Conservation (phyloP, 2,888 invertebrate species). For the Rosalia funebris region DNA sequence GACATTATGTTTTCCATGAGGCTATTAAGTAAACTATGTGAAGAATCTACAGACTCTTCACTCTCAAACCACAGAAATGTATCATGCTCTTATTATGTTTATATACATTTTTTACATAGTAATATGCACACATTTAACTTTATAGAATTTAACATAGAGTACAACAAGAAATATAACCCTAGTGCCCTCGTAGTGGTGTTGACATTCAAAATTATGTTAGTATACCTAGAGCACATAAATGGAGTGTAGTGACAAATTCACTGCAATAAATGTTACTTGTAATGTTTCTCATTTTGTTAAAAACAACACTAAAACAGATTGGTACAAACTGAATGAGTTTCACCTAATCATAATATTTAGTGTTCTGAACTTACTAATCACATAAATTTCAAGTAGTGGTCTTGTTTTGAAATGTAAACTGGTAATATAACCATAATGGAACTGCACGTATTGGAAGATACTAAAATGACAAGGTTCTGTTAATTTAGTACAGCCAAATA, state of each 20-base stretch:
- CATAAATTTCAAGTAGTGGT: too few species aligned
- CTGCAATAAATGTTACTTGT: not conserved
- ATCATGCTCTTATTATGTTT: constrained; percentile 27
- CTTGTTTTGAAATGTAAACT: constrained; percentile 16
- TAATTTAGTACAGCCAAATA: constrained; percentile 20
- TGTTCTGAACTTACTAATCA: too few species aligned
- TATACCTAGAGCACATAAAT: constrained; percentile 14
- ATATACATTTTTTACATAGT: constrained; percentile 47
- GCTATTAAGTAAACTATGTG: constrained; percentile 26
- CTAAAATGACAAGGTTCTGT: not conserved
- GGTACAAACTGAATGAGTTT: too few species aligned
- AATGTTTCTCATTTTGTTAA: not conserved
- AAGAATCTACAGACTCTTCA: constrained; percentile 5
- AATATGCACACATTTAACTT: constrained; percentile 55
- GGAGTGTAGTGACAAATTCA: constrained; percentile 3
- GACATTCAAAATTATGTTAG: constrained; percentile 36
- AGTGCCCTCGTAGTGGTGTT: constrained; percentile 40
- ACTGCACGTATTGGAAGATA: constrained; percentile 2
- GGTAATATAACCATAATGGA: too few species aligned
- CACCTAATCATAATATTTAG: too few species aligned
- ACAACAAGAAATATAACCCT: constrained; percentile 59
- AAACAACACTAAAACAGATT: too few species aligned
- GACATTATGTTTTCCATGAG: constrained; percentile 17
- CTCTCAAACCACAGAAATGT: constrained; percentile 26
- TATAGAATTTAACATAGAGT: constrained; percentile 58